These are phyloP conservation scores for Noctuana brunneofusca DNA, from an alignment of 2,888 invertebrate genomes.

Conservation along the genomic window DNA sequence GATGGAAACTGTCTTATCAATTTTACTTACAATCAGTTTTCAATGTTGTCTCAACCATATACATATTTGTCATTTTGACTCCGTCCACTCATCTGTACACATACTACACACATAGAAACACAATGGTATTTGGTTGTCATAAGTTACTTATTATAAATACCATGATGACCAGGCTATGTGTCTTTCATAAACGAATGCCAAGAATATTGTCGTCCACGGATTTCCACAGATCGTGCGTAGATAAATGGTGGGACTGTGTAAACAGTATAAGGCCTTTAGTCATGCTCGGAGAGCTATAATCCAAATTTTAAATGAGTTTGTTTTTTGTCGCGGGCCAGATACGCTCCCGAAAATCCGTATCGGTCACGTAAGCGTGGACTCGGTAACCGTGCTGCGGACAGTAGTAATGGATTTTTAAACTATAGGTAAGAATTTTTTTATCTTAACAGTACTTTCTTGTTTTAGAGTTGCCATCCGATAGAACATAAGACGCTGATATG, in stretches of 20 bases:
- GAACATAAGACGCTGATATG: background rate
- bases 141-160: conserved; percentile 8
- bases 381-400: conserved; percentile 37
- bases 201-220: conserved; percentile 45
- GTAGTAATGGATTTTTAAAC: conserved; percentile 24
- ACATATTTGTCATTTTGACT: too few species aligned
- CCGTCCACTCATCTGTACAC: too few species aligned
- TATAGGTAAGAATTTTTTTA: conserved; percentile 1
- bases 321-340: conserved; percentile 66
- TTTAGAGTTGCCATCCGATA: background rate
- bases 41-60: background rate
- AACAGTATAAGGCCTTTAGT: conserved; percentile 68
- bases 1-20: too few species aligned
- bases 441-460: background rate
- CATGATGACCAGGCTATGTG: background rate
- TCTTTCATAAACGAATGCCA: conserved; percentile 24
- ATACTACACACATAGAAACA: background rate
- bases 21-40: too few species aligned
- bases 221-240: conserved; percentile 72
- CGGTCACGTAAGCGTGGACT: conserved; percentile 55
- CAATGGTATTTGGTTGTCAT: background rate
- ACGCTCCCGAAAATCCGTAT: conserved; percentile 51
- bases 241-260: conserved; percentile 68
- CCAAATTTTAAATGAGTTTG: conserved; percentile 75
- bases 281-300: conserved; percentile 64